These are phyloP conservation scores for Mamestra brassicae DNA, from an alignment of 2,888 invertebrate species.

Conservation along the genomic window DNA sequence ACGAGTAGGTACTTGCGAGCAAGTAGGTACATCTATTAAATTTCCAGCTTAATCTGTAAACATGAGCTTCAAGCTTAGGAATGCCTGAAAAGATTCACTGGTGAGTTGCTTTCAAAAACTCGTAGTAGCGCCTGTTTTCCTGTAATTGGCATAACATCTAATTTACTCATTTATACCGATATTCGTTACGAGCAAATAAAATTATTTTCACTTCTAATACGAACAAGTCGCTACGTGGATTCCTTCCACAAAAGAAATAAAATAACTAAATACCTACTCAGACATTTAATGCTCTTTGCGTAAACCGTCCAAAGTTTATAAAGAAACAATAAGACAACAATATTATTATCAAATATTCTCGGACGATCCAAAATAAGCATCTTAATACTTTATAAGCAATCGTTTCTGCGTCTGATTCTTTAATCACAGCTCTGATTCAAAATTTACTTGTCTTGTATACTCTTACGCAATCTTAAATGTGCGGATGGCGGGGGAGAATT, in stretches of 20 bases:
- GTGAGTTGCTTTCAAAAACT: constrained; percentile 53
- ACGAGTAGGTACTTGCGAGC: too few relatives aligned
- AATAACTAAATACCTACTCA: constrained; percentile 26
- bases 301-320: constrained; percentile 69
- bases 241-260: constrained; percentile 30
- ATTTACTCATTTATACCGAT: constrained; percentile 74
- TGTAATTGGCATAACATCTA: constrained; percentile 73
- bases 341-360: constrained; percentile 79
- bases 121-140: constrained; percentile 63
- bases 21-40: too few relatives aligned
- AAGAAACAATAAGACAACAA: constrained; percentile 75
- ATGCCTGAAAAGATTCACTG: too few relatives aligned
- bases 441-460: constrained; percentile 84
- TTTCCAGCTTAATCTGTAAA: too few relatives aligned
- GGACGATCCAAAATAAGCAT: constrained; percentile 83
- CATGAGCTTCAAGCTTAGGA: too few relatives aligned
- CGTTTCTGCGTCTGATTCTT: constrained; percentile 86
- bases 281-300: constrained; percentile 49
- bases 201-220: constrained; percentile 65
- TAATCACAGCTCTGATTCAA: constrained; percentile 86
- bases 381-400: constrained; percentile 87
- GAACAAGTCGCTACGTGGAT: constrained; percentile 26
- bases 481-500: constrained; percentile 35
- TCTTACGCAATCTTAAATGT: constrained; percentile 67
- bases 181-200: constrained; percentile 71